phyloP scores from a whole-genome alignment of 2,888 invertebrate genomes.

The Diaperis boleti region DNA sequence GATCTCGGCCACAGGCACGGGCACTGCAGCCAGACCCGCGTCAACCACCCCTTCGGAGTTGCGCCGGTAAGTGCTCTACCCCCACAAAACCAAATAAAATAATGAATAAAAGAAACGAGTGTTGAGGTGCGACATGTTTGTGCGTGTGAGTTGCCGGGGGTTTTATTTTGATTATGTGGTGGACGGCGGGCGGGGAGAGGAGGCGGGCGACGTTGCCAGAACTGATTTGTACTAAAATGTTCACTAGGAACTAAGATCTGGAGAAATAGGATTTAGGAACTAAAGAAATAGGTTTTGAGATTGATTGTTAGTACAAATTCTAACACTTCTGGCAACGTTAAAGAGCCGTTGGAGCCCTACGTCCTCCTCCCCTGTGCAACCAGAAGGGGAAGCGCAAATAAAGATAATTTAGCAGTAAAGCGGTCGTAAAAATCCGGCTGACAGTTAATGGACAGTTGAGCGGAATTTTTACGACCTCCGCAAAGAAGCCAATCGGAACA shows the following conservation, averaged over 20 bases:
- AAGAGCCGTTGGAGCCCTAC: neutral
- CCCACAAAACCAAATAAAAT: constrained; percentile 59
- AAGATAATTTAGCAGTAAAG: constrained; percentile 13
- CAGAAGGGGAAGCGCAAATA: constrained; percentile 36
- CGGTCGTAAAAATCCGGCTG: constrained; percentile 12
- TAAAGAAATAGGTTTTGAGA: too few species aligned
- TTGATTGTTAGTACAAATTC: too few species aligned
- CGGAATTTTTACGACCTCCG: constrained; percentile 17
- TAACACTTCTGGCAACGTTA: too few species aligned
- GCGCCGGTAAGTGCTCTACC: constrained; percentile 67
- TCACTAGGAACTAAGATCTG: too few species aligned
- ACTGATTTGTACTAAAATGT: too few species aligned
- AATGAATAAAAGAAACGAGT: constrained; percentile 57
- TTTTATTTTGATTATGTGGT: constrained; percentile 38
- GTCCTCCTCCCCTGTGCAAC: constrained; percentile 8
- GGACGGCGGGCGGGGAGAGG: constrained; percentile 21
- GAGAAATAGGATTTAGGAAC: too few species aligned
- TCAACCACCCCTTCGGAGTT: constrained; percentile 67
- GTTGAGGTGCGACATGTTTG: constrained; percentile 73
- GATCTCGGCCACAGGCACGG: constrained; percentile 65
- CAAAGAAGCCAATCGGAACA: constrained; percentile 26
- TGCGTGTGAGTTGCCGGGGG: constrained; percentile 66
- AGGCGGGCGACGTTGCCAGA: too few species aligned
- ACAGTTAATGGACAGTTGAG: neutral
- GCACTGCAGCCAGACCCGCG: constrained; percentile 64